phyloP scores from a whole-genome alignment of 2,888 invertebrate species.

The Drosophila koepferae region DNA sequence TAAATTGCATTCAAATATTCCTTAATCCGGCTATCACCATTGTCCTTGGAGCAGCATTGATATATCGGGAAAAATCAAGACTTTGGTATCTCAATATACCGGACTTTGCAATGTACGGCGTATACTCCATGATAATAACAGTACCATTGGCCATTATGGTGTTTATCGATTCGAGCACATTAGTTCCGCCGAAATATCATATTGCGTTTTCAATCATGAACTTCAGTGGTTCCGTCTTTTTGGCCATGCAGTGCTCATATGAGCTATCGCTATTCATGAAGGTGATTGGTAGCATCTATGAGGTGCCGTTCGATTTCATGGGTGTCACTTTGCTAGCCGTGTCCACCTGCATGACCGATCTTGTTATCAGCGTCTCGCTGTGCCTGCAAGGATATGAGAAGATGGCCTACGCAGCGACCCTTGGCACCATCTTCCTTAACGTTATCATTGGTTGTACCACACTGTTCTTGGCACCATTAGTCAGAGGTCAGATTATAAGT shows the following conservation, averaged over 20 bases:
- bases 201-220: constrained; percentile 33
- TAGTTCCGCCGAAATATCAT: constrained; percentile 44
- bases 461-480: rapidly evolving
- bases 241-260: constrained; percentile 37
- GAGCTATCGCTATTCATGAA: constrained; percentile 42
- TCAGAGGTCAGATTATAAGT: rapidly evolving
- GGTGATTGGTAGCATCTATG: constrained; percentile 36
- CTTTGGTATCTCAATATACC: constrained; percentile 32
- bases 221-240: constrained; percentile 36
- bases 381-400: constrained; percentile 1
- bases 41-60: constrained; percentile 35
- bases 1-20: constrained; percentile 65
- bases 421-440: neutral
- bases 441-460: neutral
- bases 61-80: neutral
- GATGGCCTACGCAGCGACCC: constrained; percentile 2
- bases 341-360: neutral
- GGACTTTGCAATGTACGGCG: neutral
- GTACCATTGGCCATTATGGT: constrained; percentile 30
- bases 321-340: neutral
- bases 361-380: neutral
- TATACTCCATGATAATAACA: constrained; percentile 27
- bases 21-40: constrained; percentile 47
- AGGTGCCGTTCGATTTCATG: constrained; percentile 33
- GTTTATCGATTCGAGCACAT: constrained; percentile 25